Evolutionary conservation across 2,888 invertebrate genomes (phyloP).

Genomic region (Agonopterix alstromeriana): DNA sequence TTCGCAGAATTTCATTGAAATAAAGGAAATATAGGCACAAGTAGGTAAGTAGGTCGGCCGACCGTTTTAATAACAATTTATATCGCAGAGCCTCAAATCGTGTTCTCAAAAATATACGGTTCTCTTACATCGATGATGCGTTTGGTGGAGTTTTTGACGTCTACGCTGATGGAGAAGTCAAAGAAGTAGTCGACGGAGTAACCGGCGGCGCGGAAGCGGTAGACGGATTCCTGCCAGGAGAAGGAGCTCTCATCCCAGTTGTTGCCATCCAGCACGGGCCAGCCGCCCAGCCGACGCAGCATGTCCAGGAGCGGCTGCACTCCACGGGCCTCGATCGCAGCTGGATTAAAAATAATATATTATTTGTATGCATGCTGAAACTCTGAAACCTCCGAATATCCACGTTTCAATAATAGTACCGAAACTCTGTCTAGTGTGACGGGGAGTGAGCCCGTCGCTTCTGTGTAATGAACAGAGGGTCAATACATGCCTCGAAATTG

Average conservation of each 20-base stretch:
- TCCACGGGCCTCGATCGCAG: conserved; percentile 87
- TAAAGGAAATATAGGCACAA: background rate
- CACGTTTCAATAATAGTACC: too few species aligned
- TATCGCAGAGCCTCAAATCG: background rate
- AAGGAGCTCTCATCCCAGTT: conserved; percentile 83
- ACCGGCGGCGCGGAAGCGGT: conserved; percentile 86
- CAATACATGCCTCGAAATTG: too few species aligned
- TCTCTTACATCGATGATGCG: conserved; percentile 88
- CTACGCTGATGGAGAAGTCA: conserved; percentile 92
- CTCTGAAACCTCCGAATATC: too few species aligned
- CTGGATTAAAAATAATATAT: conserved; percentile 52
- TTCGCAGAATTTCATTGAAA: conserved; percentile 5
- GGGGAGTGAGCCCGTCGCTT: too few species aligned
- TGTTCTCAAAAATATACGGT: background rate
- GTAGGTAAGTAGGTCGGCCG: conserved; percentile 26
- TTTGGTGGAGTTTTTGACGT: conserved; percentile 91
- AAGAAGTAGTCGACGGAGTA: conserved; percentile 94
- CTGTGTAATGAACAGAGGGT: too few species aligned
- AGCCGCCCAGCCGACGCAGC: conserved; percentile 89
- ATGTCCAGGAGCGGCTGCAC: conserved; percentile 83
- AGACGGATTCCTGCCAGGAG: conserved; percentile 89
- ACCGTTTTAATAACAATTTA: conserved; percentile 12
- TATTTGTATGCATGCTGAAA: too few species aligned
- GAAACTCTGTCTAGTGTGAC: too few species aligned
- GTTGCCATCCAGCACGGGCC: conserved; percentile 92